Evolutionary conservation across 2,113 vertebrate genomes (phyloP).

Genomic region (Odobenus rosmarus): DNA sequence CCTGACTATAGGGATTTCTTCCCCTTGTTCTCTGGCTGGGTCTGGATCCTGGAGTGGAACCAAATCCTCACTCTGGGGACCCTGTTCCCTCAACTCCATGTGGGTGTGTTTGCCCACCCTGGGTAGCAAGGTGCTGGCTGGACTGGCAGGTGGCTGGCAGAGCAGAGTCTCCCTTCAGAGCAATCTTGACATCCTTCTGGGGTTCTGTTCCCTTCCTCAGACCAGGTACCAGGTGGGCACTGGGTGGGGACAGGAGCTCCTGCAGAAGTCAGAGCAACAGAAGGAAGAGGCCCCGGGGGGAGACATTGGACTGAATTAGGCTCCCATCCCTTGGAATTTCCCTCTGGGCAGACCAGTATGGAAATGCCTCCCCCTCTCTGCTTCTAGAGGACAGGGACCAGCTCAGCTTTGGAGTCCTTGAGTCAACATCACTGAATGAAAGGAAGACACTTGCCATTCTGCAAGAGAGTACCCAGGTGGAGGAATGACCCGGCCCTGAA

Average conservation of each 20-base stretch:
- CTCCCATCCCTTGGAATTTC: background rate
- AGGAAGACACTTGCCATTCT: background rate
- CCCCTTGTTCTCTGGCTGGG: background rate
- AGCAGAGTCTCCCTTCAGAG: conserved; percentile 87
- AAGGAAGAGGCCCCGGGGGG: background rate
- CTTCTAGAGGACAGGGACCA: background rate
- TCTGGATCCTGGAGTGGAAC: background rate
- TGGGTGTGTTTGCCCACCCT: conserved; percentile 84
- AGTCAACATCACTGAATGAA: background rate
- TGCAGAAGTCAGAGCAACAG: conserved; percentile 64
- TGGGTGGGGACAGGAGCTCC: conserved; percentile 84
- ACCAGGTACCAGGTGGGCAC: conserved; percentile 91
- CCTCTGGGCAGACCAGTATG: background rate
- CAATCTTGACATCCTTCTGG: conserved; percentile 87
- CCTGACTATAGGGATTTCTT: fast-evolving
- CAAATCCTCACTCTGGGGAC: background rate
- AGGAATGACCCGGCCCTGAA: background rate
- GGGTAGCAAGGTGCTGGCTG: conserved; percentile 86
- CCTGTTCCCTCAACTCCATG: background rate
- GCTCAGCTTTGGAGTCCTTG: background rate
- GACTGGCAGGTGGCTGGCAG: conserved; percentile 83
- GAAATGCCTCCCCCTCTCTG: background rate
- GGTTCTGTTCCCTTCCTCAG: conserved; percentile 85
- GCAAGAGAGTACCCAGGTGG: fast-evolving
- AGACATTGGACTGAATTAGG: background rate